Evolutionary conservation across 2,888 invertebrate genomes (phyloP).

Genomic region (Flabesymbios commensalis): DNA sequence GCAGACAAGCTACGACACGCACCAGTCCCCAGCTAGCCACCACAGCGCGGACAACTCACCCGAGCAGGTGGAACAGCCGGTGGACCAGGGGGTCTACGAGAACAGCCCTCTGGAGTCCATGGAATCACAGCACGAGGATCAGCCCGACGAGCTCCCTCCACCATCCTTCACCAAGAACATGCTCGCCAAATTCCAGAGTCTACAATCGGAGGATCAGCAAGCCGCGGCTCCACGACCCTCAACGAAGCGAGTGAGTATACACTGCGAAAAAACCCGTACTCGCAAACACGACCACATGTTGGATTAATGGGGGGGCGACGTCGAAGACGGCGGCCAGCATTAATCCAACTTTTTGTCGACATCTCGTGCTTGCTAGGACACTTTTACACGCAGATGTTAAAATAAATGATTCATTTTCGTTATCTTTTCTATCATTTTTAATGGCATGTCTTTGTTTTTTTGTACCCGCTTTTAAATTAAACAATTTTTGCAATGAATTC

Average conservation of each 20-base stretch:
- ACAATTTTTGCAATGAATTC: too few relatives aligned
- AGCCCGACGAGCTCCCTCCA: background rate
- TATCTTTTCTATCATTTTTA: too few relatives aligned
- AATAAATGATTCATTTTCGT: too few relatives aligned
- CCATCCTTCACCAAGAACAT: slow-evolving; percentile 63
- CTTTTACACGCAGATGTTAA: too few relatives aligned
- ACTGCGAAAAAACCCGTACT: too few relatives aligned
- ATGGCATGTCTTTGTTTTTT: too few relatives aligned
- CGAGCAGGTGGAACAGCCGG: slow-evolving; percentile 1
- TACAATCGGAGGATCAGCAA: slow-evolving; percentile 64
- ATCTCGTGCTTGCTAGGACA: too few relatives aligned
- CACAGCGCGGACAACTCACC: background rate
- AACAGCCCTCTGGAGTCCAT: background rate
- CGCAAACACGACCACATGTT: too few relatives aligned
- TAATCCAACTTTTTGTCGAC: too few relatives aligned
- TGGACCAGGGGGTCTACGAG: background rate
- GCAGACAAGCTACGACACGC: background rate
- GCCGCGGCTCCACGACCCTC: background rate
- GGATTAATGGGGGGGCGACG: too few relatives aligned
- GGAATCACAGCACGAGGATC: background rate
- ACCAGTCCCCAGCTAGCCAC: background rate
- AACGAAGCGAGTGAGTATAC: background rate
- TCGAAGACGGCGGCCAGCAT: too few relatives aligned
- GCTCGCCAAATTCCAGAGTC: slow-evolving; percentile 84
- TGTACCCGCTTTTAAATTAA: too few relatives aligned